Evolutionary conservation across 92 coral and sea anemone genomes (phyloP), one percentile per base, ranked within the genome.

Genomic region (Epizoanthus rinbou): DNA sequence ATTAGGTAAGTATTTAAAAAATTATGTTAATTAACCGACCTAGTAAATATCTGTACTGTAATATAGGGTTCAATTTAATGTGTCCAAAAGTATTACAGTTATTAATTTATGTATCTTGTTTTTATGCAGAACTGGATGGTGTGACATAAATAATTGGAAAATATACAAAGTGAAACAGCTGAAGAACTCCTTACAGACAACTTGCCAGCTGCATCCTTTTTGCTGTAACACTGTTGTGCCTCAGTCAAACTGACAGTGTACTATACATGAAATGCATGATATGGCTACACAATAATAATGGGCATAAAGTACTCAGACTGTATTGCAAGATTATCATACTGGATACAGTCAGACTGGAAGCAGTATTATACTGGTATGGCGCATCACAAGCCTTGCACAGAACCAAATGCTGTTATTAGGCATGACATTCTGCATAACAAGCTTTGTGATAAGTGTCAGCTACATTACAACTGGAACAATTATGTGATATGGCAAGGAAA

Each of bases 321-420:
- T 62, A 62, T 62, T 62, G 22, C 67, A 62, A 62, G 67, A 62
- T 62, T 62, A 15, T 62, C 67, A 5, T 62, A 59, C 73, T 67
- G 50, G 47, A 67, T 67, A 67, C 73, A 67, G 18, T 67, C 73
- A 67, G 50, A 67, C 73, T 67, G 73, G 47, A 67, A 67, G 47
- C 47, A 67, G 28, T 67, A 67, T 67, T 59, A 59, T 59, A 59
- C 65, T 59, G 65, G 65, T 59, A 59, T 59, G 50, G 50, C 47
- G 73, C 47, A 67, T 67, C 73, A 67, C 73, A 67, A 31, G 73
- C 47, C 73, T 31, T 67, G 50, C 73, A 67, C 73, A 67, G 73
- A 67, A 67, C 73, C 73, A 67, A 67, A 67, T 67, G 73, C 73
- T 67, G 73, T 67, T 67, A 67, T 67, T 67, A 22, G 73, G 73